phyloP scores from a whole-genome alignment of 2,797 vertebrate genomes.

The Pseudocheirus occidentalis region DNA sequence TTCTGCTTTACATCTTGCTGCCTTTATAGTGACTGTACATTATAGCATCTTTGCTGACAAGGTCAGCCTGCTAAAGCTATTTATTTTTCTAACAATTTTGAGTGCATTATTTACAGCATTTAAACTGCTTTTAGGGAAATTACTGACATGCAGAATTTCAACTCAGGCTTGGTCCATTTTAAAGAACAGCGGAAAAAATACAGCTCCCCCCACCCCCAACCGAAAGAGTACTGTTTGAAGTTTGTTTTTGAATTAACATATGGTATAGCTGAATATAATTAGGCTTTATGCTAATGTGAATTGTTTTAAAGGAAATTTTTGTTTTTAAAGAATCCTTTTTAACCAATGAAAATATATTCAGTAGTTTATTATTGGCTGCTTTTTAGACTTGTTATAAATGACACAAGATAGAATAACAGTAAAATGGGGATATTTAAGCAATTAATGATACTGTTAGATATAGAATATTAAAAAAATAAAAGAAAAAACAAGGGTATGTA shows the following conservation, averaged over 20 bases:
- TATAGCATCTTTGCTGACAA: conserved; percentile 23
- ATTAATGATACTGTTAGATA: conserved; percentile 70
- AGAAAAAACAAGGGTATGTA: background rate
- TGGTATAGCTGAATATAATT: conserved; percentile 42
- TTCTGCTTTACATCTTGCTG: background rate
- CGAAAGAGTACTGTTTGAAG: conserved; percentile 32
- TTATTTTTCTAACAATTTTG: conserved; percentile 52
- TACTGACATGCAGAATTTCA: conserved; percentile 58
- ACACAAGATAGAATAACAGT: conserved; percentile 69
- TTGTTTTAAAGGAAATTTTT: background rate
- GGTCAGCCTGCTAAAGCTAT: conserved; percentile 17
- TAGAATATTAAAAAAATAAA: background rate
- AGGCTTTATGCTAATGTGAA: conserved; percentile 43
- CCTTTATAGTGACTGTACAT: background rate
- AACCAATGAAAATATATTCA: background rate
- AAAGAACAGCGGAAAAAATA: conserved; percentile 54
- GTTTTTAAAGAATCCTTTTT: background rate
- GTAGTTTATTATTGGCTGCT: background rate
- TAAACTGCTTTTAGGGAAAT: conserved; percentile 68
- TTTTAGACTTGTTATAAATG: conserved; percentile 72
- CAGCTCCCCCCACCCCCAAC: background rate
- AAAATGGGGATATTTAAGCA: conserved; percentile 77
- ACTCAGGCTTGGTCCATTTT: conserved; percentile 49
- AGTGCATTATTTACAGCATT: conserved; percentile 59
- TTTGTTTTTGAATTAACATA: conserved; percentile 44